Conservation (phyloP, 1,140 invertebrate species). For the Papilio helenus region DNA sequence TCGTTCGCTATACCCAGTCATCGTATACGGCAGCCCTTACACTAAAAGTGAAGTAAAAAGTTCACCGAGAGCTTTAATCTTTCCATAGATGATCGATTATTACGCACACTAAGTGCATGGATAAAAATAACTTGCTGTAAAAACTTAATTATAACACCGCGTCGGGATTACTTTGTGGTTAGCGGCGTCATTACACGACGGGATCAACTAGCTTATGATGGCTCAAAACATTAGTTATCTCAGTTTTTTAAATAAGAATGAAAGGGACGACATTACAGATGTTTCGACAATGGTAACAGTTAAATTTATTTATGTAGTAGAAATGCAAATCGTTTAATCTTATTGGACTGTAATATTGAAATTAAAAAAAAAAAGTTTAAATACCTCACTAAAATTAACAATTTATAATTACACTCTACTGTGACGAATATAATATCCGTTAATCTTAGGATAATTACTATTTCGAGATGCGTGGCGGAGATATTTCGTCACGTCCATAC, state of each 20-base stretch:
- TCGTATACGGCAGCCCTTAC: no score
- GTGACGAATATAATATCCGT: conserved; percentile 1
- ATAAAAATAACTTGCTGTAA: conserved; percentile 20
- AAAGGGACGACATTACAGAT: no score
- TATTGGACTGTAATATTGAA: no score
- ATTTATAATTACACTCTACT: neutral
- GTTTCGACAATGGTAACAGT: no score
- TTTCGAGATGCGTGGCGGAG: neutral
- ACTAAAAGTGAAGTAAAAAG: neutral
- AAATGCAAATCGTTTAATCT: no score
- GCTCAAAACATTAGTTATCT: neutral
- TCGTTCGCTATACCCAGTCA: no score
- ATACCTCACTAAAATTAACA: neutral
- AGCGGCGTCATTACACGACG: neutral
- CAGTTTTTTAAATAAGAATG: no score
- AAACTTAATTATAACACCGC: conserved; percentile 11
- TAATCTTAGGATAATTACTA: neutral
- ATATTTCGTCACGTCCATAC: neutral
- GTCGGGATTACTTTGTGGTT: conserved; percentile 17
- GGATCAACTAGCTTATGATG: neutral
- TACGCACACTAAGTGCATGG: neutral
- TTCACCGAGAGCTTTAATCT: neutral
- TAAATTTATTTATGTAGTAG: no score
- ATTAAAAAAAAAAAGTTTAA: no score
- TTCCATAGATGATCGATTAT: conserved; percentile 14